Conservation (phyloP, 2,888 invertebrate species). For the Euproctis similis region DNA sequence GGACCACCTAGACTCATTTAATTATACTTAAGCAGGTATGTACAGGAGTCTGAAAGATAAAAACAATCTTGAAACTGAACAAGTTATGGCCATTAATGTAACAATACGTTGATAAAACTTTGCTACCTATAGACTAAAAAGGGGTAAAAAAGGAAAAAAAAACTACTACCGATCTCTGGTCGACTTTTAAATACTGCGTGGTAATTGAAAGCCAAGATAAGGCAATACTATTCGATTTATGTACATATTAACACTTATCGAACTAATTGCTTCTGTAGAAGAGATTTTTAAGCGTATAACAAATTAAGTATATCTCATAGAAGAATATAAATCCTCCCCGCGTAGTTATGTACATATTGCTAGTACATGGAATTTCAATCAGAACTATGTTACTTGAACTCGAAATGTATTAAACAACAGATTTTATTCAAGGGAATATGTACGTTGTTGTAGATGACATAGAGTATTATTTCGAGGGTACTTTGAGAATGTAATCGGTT, state of each 20-base stretch:
- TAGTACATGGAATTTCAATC: constrained; percentile 75
- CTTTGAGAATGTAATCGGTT: constrained; percentile 14
- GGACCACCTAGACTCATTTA: too few relatives aligned
- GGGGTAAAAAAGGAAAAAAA: too few relatives aligned
- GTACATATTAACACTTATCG: constrained; percentile 57
- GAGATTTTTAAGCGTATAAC: constrained; percentile 53
- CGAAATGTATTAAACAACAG: constrained; percentile 17
- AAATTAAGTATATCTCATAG: constrained; percentile 54
- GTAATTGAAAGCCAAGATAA: constrained; percentile 22
- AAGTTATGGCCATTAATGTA: constrained; percentile 17
- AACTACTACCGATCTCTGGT: constrained; percentile 18
- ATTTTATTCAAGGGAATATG: constrained; percentile 10
- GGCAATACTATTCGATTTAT: constrained; percentile 42
- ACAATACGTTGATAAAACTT: too few relatives aligned
- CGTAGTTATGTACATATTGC: constrained; percentile 59
- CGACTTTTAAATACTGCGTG: constrained; percentile 1
- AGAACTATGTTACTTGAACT: constrained; percentile 24
- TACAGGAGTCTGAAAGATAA: too few relatives aligned
- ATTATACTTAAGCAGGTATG: too few relatives aligned
- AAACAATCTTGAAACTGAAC: too few relatives aligned
- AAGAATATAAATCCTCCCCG: constrained; percentile 58
- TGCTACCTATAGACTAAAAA: too few relatives aligned
- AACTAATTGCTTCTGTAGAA: constrained; percentile 57
- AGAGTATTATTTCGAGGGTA: constrained; percentile 18
- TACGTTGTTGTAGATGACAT: constrained; percentile 3